These are phyloP conservation scores for Himalopsyche tibetana DNA, from an alignment of 2,888 invertebrate genomes.

Conservation along the genomic window DNA sequence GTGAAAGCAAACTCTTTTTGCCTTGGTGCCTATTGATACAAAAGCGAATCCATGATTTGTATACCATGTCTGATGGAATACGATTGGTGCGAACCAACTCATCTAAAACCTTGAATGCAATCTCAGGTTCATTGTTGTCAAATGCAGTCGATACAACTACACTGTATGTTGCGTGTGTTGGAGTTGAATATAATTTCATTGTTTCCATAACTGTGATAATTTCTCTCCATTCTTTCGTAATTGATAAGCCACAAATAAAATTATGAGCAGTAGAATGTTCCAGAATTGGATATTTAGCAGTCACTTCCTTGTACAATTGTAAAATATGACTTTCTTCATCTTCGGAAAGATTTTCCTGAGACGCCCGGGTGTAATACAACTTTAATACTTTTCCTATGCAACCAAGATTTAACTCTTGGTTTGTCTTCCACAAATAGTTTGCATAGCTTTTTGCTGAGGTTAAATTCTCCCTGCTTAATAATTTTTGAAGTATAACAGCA, in stretches of 20 bases:
- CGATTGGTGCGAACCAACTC: constrained; percentile 74
- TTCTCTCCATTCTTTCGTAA: constrained; percentile 81
- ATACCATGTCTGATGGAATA: constrained; percentile 74
- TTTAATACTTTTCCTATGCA: constrained; percentile 78
- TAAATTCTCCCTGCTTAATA: constrained; percentile 72
- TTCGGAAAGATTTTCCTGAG: constrained; percentile 69
- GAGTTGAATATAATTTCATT: constrained; percentile 74
- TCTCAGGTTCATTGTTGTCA: constrained; percentile 74
- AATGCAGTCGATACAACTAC: constrained; percentile 79
- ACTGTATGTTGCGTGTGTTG: constrained; percentile 75
- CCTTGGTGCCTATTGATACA: constrained; percentile 72
- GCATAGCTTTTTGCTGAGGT: constrained; percentile 78
- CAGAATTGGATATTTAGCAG: constrained; percentile 77
- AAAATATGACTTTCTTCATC: constrained; percentile 77
- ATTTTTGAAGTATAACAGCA: constrained; percentile 77
- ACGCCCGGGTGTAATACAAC: constrained; percentile 74
- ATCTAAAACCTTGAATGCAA: constrained; percentile 80
- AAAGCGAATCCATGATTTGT: constrained; percentile 76
- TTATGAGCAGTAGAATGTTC: constrained; percentile 79
- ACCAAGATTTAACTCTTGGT: constrained; percentile 77
- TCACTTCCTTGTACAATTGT: constrained; percentile 73
- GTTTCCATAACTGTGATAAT: constrained; percentile 79
- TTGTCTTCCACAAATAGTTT: constrained; percentile 74
- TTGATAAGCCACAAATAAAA: constrained; percentile 80
- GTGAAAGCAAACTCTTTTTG: constrained; percentile 68